Evolutionary conservation across 2,888 invertebrate species (phyloP), one percentile per base, ranked within the genome.

Genomic region (Caenorhabditis macrosperma): DNA sequence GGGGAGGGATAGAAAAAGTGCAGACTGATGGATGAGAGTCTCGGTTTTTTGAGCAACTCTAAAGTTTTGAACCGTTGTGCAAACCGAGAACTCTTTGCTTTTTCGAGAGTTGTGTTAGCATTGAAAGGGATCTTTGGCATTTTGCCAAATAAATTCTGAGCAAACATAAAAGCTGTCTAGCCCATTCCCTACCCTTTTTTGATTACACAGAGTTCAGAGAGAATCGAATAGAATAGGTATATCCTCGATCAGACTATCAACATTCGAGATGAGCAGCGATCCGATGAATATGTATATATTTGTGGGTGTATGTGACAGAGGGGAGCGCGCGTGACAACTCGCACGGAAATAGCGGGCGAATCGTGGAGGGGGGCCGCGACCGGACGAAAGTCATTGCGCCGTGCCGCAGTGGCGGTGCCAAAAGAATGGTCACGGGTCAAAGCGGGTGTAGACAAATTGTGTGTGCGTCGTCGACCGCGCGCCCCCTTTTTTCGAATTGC

Each of bases 361-460:
- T 69, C 46, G 60, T 17, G 38, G 48, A 59, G 69, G 60, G 35
- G 15, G 12, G 2, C 38, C 5, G 15, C 33, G 33, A 7, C 33
- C 33, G 33, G 33, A 33, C 33, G 6, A 33, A 38, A 59, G 69
- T 59, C 35, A 52, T 55, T 50, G 55, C 22, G 46, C 50, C 57
- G 67, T 64, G 28, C 67, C 44, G 41, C 54, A 41, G 35, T 50
- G 22, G 67, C 57, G 57, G 67, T 69, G 69, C 69, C 69, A 69
- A 60, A 69, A 69, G 69, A 69, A 69, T 69, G 52, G 52, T 69
- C 60, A 69, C 69, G 69, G 41, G 69, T 50, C 46, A 46, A 7
- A 3, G 41, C 15, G 26, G 48, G 55, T 38, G 26, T 26, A 60
- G 59, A 50, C 33, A 35, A 68, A 59, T 59, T 68, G 68, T 26